Evolutionary conservation across 2,113 vertebrate species (phyloP).

Genomic region (Callipepla californica): DNA sequence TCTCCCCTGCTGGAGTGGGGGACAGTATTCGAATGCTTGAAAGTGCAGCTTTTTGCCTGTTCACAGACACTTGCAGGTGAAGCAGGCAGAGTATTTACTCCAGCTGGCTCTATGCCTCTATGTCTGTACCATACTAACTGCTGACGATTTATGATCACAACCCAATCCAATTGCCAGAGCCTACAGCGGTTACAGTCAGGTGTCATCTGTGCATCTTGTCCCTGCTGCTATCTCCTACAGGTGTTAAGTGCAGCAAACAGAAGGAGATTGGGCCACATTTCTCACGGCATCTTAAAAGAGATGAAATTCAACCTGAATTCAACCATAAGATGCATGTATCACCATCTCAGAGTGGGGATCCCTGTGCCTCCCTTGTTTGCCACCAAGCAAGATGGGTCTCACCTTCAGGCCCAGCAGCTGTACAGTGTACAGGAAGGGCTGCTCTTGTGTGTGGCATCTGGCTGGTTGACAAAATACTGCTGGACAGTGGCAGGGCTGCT

Average conservation of each 20-base stretch:
- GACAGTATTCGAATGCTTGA: rapidly evolving
- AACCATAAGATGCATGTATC: not conserved
- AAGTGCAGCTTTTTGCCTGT: not conserved
- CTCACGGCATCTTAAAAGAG: not conserved
- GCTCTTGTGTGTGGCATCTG: not conserved
- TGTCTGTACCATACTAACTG: rapidly evolving
- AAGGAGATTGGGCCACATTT: not conserved
- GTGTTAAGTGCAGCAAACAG: not conserved
- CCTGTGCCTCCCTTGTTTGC: too few relatives aligned
- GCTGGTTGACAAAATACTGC: not conserved
- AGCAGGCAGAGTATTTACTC: rapidly evolving
- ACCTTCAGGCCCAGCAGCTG: rapidly evolving
- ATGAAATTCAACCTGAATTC: not conserved
- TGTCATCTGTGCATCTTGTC: not conserved
- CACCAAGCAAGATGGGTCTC: not conserved
- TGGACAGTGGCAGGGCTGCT: not conserved
- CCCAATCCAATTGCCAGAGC: not conserved
- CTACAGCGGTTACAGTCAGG: not conserved
- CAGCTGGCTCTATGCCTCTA: rapidly evolving
- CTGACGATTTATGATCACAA: too few relatives aligned
- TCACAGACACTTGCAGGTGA: not conserved
- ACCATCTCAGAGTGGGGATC: too few relatives aligned
- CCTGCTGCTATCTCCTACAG: not conserved
- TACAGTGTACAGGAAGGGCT: rapidly evolving
- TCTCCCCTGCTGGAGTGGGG: not conserved